Conservation (phyloP, 37 sponge, comb jelly and placozoan genomes). For the Hexactinellida sp. region DNA sequence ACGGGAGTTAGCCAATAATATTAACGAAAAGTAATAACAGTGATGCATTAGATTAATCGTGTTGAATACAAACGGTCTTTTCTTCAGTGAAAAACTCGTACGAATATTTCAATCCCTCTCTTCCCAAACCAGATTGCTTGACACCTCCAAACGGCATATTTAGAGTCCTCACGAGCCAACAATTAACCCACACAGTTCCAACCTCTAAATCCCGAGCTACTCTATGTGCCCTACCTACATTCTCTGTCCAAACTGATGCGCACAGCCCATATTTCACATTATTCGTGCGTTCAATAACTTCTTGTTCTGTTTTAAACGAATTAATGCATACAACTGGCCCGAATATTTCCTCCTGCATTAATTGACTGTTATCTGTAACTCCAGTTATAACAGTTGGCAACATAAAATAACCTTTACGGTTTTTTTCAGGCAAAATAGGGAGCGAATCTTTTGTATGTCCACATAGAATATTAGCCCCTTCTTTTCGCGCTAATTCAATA, state of each 20-base stretch:
- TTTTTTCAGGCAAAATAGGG: conserved; percentile 39
- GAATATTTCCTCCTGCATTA: conserved; percentile 84
- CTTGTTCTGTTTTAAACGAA: conserved; percentile 69
- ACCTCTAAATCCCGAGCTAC: conserved; percentile 61
- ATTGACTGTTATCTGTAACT: conserved; percentile 49
- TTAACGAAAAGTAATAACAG: no score
- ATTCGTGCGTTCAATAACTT: conserved; percentile 63
- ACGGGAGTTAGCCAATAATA: no score
- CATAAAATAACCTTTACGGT: conserved; percentile 72
- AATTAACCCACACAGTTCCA: conserved; percentile 86
- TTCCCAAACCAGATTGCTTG: conserved; percentile 72
- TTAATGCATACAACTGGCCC: conserved; percentile 70
- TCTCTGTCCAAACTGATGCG: conserved; percentile 73
- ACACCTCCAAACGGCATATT: conserved; percentile 80
- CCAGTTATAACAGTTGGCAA: conserved; percentile 68
- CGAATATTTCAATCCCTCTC: conserved; percentile 69
- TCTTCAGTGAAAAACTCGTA: conserved; percentile 68
- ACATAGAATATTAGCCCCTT: conserved; percentile 61
- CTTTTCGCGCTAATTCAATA: conserved; percentile 46
- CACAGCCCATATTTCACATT: conserved; percentile 59
- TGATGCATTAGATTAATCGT: no score
- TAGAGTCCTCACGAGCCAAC: conserved; percentile 71
- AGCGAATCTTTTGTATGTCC: conserved; percentile 58
- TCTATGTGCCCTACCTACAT: conserved; percentile 46
- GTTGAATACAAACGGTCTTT: conserved; percentile 76